phyloP scores from a whole-genome alignment of 2,888 invertebrate species.

The Lobophora halterata region DNA sequence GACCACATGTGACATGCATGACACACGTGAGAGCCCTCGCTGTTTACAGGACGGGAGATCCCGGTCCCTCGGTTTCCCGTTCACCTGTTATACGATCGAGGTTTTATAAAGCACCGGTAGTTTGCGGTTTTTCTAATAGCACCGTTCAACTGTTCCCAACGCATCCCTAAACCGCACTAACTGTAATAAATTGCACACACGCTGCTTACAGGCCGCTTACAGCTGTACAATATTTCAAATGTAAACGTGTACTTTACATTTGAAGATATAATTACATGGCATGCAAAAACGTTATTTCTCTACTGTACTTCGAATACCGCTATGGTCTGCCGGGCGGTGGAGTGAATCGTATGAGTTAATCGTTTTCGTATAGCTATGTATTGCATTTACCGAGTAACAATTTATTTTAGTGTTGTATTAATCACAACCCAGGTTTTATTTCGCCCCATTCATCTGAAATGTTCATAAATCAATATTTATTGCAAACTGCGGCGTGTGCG shows the following conservation, averaged over 20 bases:
- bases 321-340: slow-evolving; percentile 31
- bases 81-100: slow-evolving; percentile 50
- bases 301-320: slow-evolving; percentile 34
- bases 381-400: slow-evolving; percentile 33
- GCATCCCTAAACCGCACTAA: slow-evolving; percentile 60
- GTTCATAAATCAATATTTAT: not conserved
- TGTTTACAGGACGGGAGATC: slow-evolving; percentile 27
- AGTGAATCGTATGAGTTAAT: slow-evolving; percentile 31
- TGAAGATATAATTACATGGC: slow-evolving; percentile 36
- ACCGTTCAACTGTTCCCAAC: slow-evolving; percentile 47
- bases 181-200: slow-evolving; percentile 55
- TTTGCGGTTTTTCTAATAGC: slow-evolving; percentile 57
- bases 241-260: slow-evolving; percentile 34
- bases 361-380: not conserved
- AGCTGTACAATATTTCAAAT: slow-evolving; percentile 42
- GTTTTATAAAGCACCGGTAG: slow-evolving; percentile 50
- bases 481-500: too few relatives aligned
- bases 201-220: slow-evolving; percentile 39
- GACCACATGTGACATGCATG: slow-evolving; percentile 20
- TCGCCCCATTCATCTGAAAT: not conserved
- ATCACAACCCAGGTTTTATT: not conserved
- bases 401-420: not conserved
- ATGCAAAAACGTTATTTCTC: slow-evolving; percentile 34
- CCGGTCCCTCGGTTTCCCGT: slow-evolving; percentile 38
- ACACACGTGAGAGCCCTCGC: slow-evolving; percentile 25